These are phyloP conservation scores for Labrus mixtus DNA, from an alignment of 2,113 vertebrate species.

Conservation along the genomic window DNA sequence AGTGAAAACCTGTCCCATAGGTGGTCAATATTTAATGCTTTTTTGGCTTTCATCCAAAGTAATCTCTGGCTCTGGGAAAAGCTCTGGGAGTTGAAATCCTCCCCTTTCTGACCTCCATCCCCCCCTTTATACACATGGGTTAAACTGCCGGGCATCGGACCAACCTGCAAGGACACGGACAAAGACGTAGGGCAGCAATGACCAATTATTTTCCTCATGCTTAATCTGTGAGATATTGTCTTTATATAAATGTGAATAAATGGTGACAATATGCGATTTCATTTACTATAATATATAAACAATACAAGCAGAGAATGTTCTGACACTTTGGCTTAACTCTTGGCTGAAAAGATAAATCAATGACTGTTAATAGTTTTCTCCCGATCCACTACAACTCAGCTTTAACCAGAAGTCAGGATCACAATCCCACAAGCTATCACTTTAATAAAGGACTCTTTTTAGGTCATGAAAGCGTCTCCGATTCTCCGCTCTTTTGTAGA, in stretches of 20 bases:
- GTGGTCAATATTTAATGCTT: conserved; percentile 60
- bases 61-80: conserved; percentile 54
- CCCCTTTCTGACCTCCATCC: conserved; percentile 5
- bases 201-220: background rate
- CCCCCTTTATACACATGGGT: conserved; percentile 22
- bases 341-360: background rate
- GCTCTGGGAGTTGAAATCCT: background rate
- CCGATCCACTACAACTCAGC: background rate
- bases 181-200: background rate
- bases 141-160: conserved; percentile 37
- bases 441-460: background rate
- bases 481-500: background rate
- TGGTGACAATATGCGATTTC: no score
- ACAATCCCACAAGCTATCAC: background rate
- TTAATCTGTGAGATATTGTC: background rate
- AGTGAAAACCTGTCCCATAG: conserved; percentile 33
- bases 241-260: background rate
- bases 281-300: no score
- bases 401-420: background rate
- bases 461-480: conserved; percentile 6
- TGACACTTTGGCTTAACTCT: background rate
- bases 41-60: conserved; percentile 59
- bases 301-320: background rate
- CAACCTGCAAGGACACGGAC: conserved; percentile 53
- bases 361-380: background rate